Evolutionary conservation across 2,797 vertebrate genomes (phyloP), one percentile per base, ranked within the genome.

Genomic region (Argyrosomus regius): DNA sequence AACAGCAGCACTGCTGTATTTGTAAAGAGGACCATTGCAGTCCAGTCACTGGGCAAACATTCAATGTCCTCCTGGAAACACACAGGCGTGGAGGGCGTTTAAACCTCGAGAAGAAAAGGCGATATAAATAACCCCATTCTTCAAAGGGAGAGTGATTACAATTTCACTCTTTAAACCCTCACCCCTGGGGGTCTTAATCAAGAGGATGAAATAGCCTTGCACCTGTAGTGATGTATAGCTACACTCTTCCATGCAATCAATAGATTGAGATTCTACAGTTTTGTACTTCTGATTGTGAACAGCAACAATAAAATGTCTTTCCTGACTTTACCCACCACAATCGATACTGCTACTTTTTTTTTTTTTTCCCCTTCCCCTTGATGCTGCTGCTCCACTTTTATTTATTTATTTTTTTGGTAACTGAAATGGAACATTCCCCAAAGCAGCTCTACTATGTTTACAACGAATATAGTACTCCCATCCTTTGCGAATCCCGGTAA

Each of bases 271-370:
- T 85, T 87, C 80, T 57, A 66, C 76, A 73, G 54, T 77, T 88
- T 86, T 83, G 73, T 88, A n/a, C 76, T 74, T 78, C 71, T 89
- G 91, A 92, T 85, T 92, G 83, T 85, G 67, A 87, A 80, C 60
- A 89, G 74, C 83, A 85, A 78, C 77, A 80, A 75, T 56, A 77
- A 82, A 75, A 63, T 54, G 22, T 75, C 49, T 82, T 72, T 59
- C 48, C 72, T 57, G 26, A 74, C 78, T 77, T 86, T 45, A 41
- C 24, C 39, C 61, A 22, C 72, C n/a, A 41, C 24, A 56, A 81
- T 83, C 67, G 31, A 87, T 87, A 66, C 71, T 14, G 39, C 26
- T 31, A 50, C 54, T 66, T n/a, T 64, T 45, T 17, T 35, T 17
- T 35, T 26, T 12, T 12, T 9, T 18, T 10, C 13, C 12, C 12